These are phyloP conservation scores for Scelioninae gen. 2 DNA, from an alignment of 2,888 invertebrate genomes.

Conservation along the genomic window DNA sequence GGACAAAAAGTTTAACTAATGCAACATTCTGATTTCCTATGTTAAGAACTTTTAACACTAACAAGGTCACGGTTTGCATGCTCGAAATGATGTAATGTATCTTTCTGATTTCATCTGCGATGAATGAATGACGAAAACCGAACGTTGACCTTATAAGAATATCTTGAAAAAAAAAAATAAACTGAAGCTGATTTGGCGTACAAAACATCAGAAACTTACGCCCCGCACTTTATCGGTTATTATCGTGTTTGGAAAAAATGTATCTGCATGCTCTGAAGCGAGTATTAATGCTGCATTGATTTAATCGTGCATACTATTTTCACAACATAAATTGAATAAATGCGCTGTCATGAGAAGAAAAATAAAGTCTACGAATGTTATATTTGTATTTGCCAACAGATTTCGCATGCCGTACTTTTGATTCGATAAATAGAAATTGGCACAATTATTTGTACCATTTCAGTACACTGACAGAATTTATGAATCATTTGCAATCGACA, in stretches of 20 bases:
- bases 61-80: slow-evolving; percentile 35
- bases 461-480: too few species aligned
- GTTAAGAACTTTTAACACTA: slow-evolving; percentile 22
- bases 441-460: too few species aligned
- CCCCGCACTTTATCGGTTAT: not conserved
- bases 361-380: too few species aligned
- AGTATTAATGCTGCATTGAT: too few species aligned
- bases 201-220: not conserved
- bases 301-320: too few species aligned
- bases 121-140: slow-evolving; percentile 36
- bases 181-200: not conserved
- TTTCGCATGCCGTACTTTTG: too few species aligned
- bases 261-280: too few species aligned
- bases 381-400: too few species aligned
- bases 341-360: too few species aligned
- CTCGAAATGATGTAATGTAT: slow-evolving; percentile 39
- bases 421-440: too few species aligned
- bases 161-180: slow-evolving; percentile 8
- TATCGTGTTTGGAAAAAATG: slow-evolving; percentile 4
- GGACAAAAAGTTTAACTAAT: slow-evolving; percentile 3
- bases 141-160: slow-evolving; percentile 25
- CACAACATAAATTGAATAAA: too few species aligned
- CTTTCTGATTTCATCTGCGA: slow-evolving; percentile 37
- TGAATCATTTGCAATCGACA: too few species aligned
- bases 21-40: slow-evolving; percentile 1